Evolutionary conservation across 2,797 vertebrate genomes (phyloP), one percentile per base, ranked within the genome.

Genomic region (Chiroxiphia lanceolata): DNA sequence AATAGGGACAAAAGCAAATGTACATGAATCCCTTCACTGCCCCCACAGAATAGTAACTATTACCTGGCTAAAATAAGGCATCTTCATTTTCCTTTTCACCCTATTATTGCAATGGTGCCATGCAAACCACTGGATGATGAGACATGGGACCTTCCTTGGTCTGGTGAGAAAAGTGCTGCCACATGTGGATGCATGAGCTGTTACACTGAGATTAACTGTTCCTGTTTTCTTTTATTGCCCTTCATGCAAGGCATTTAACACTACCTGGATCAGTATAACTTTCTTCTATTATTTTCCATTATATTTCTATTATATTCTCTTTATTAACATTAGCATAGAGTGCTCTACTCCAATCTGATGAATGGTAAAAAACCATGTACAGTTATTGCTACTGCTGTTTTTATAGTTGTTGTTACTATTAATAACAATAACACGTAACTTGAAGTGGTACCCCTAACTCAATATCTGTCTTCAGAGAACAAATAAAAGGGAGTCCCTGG

Each of bases 81-180:
- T 83, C 29, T 81, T 74, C 47, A n/a, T 80, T 90, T 77, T 85
- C 54, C n/a, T 80, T 90, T 88, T 53, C 20, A 78, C 29, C 44
- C 44, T 67, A 0, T 50, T 80, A 38, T 44, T 48, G 31, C 57
- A 68, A 51, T 1, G 8, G 2, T 44, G 19, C 51, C 6, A 0
- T 91, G 31, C 29, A 84, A 68, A 57, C 54, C 6, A 1, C 34
- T 81, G 25, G 10, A 20, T 51, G 31, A 65, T 1, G 9, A 56
- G 44, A 33, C 18, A 18, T 20, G 18, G 20, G 19, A 31, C 13
- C 36, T 27, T 70, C 56, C 51, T 69, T 44, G 27, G 22, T 51
- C 51, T 51, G 36, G 8, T 40, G 79, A 51, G n/a, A 74, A 74
- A 51, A 8, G 2, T 44, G 71, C 38, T 89, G 45, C 36, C 57